phyloP scores from a whole-genome alignment of 1,140 invertebrate species.

The Lepidostoma basale region DNA sequence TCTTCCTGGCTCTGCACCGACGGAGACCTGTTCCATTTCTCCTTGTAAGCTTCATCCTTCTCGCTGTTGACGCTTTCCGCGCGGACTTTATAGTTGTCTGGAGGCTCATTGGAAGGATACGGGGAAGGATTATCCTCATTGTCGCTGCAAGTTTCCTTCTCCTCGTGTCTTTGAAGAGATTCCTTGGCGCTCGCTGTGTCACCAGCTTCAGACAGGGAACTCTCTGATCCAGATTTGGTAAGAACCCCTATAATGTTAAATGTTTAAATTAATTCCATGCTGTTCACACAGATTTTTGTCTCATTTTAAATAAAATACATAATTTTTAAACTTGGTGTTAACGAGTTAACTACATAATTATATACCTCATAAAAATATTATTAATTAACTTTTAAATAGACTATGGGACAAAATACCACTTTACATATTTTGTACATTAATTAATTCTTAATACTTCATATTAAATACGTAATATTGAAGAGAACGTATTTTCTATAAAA shows the following conservation, averaged over 20 bases:
- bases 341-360: no score
- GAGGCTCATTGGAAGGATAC: conserved; percentile 44
- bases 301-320: no score
- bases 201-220: conserved; percentile 78
- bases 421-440: no score
- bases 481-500: no score
- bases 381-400: no score
- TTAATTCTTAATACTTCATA: no score
- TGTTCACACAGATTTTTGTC: no score
- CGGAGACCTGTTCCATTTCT: conserved; percentile 47
- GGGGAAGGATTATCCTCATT: conserved; percentile 54
- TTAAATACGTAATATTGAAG: no score
- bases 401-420: no score
- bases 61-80: conserved; percentile 43
- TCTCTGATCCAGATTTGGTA: conserved; percentile 83
- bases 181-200: conserved; percentile 71
- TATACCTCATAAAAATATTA: no score
- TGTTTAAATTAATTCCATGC: background rate
- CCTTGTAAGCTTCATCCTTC: conserved; percentile 37
- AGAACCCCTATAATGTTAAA: conserved; percentile 48
- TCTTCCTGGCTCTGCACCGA: conserved; percentile 50
- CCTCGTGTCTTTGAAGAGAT: conserved; percentile 70
- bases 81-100: conserved; percentile 51
- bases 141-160: conserved; percentile 72
- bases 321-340: no score